Evolutionary conservation across 1,140 invertebrate species (phyloP), one percentile per base, ranked within the genome.

Genomic region (Pygmarrhopalites habei): DNA sequence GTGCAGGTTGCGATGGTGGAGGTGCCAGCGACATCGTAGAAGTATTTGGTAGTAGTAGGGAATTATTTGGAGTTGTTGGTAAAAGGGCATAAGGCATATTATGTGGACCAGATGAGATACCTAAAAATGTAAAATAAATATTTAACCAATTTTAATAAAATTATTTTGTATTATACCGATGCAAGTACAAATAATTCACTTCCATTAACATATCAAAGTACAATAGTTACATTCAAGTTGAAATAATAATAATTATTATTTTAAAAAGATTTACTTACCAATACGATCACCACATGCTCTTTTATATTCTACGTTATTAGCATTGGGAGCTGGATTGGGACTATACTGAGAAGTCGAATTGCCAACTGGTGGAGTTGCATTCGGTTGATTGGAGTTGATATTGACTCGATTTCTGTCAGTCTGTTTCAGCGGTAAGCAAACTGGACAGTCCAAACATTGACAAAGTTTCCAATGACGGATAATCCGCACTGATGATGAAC

Each of bases 401-500:
- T 84, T 85, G 67, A 79, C 82, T 76, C 84, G 82, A 73, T 85
- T 86, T 74, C 90, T 89, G 72, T 93, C 90, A 26, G 90, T 91
- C 79, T 95, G 90, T 74, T 98, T 98, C 30, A 99, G 81, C 2
- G 96, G 95, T 71, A 94, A 84, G 80, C 97, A 99, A 12, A 99
- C 94, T 28, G 95, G 93, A 81, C 97, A 99, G 78, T 98, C 95
- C 71, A 81, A 85, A 64, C 93, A 83, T 21, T 84, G 85, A 78
- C 97, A 99, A 74, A 97, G 93, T 77, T 97, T 99, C 94, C 96
- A 99, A 77, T 99, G 97, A 65, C 90, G 88, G 62, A 99, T 95
- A 32, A 99, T 99, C 79, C 98, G 95, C 64, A 95, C 79, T 0
- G 95, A 98, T 23, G 95, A 98, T 60, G 95, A 95, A 79, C 97